Evolutionary conservation across 2,113 vertebrate genomes (phyloP), one percentile per base, ranked within the genome.

Genomic region (Diadophis punctatus): DNA sequence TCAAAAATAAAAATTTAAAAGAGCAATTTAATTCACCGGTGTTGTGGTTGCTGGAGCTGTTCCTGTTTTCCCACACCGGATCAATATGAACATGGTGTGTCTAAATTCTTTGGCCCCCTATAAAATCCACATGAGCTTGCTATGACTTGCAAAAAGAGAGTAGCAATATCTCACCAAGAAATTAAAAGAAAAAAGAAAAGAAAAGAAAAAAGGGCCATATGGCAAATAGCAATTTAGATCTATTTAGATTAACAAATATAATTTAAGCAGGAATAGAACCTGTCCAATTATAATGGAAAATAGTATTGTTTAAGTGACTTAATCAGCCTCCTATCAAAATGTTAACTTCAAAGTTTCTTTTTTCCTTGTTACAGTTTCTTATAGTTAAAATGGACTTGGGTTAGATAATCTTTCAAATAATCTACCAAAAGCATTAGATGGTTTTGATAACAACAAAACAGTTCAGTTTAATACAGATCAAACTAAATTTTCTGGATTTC

Each of bases 21-120:
- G 90, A 88, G 43, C n/a, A 51, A 9, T 49, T 74, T 27, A 27
- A 27, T 68, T 87, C 49, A 68, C n/a, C 3, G 48, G 60, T 49
- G 7, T 84, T 95, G 58, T 48, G 91, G 93, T 94, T 95, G 94
- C 88, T 92, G 49, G 87, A 87, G 93, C 86, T 88, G 87, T 56
- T 90, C 46, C 46, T 91, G 23, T 25, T 55, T 52, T 58, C 74
- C 18, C 18, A 80, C 20, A n/a, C 1, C 12, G 7, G 34, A 80
- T 80, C 68, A 80, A 80, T 80, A 80, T 80, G 74, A 80, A 22
- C 34, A 22, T 34, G 34, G 84, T 93, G 18, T 90, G 86, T 91
- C 43, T 95, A 92, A 93, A 95, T 87, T 25, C 30, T 90, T 10
- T 88, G n/a, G 10, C 1, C 16, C 88, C 43, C 55, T 10, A 48